These are phyloP conservation scores for Eucidaris tribuloides DNA, from an alignment of 35 echinoderm and acorn worm species.

Conservation along the genomic window DNA sequence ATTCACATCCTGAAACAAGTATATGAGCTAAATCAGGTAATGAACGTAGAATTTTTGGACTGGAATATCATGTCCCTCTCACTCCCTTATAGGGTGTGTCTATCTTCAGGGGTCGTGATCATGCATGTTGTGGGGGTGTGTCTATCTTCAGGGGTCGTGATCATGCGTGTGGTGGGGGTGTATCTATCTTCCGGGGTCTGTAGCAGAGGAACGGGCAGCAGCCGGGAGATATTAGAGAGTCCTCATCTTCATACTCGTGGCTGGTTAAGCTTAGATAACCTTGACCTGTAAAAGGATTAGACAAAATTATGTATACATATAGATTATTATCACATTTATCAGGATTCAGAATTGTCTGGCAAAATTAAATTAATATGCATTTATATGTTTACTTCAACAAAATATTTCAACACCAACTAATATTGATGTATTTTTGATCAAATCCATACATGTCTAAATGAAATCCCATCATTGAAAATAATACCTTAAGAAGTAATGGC, in stretches of 20 bases:
- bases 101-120: neutral
- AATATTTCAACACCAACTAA: neutral
- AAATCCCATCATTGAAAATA: too few relatives aligned
- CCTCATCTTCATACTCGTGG: neutral
- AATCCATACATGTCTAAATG: too few relatives aligned
- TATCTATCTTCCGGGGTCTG: neutral
- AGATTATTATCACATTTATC: neutral
- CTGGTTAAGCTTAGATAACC: neutral
- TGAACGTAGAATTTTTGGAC: neutral
- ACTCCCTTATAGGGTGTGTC: neutral
- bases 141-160: neutral
- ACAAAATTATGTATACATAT: neutral
- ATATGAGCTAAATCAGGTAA: neutral
- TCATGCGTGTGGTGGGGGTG: neutral
- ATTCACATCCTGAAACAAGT: neutral
- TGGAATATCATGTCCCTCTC: neutral
- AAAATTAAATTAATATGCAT: neutral
- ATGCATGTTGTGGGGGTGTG: neutral
- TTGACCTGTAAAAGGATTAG: neutral
- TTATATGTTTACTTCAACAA: neutral
- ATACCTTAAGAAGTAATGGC: too few relatives aligned
- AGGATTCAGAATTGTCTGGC: neutral
- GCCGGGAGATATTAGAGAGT: neutral
- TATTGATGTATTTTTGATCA: too few relatives aligned
- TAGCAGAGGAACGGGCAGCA: constrained; percentile 15